Evolutionary conservation across 53 echinoderm and acorn worm species (phyloP).

Genomic region (Arbacia lixula): DNA sequence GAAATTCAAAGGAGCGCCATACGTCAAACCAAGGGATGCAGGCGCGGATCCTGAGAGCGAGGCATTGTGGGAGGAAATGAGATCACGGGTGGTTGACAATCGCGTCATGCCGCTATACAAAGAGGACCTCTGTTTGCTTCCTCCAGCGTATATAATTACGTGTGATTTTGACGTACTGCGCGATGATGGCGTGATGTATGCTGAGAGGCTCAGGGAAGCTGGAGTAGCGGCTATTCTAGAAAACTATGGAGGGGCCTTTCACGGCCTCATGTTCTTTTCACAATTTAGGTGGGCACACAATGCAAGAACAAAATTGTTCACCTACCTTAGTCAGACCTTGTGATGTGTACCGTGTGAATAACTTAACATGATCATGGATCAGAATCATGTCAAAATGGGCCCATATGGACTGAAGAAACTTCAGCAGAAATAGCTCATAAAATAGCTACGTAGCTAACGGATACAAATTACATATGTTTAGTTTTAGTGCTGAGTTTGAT

Average conservation of each 20-base stretch:
- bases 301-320: conserved; percentile 29
- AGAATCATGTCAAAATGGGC: too few species aligned
- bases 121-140: conserved; percentile 62
- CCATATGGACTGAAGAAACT: too few species aligned
- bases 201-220: conserved; percentile 73
- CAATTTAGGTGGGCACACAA: conserved; percentile 41
- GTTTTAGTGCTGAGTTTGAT: too few species aligned
- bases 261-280: conserved; percentile 54
- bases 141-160: conserved; percentile 77
- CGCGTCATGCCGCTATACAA: conserved; percentile 42
- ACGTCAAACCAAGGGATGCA: neutral
- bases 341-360: too few species aligned
- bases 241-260: conserved; percentile 60
- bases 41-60: conserved; percentile 17
- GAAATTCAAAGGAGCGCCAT: conserved; percentile 18
- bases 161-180: conserved; percentile 77
- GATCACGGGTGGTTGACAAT: conserved; percentile 26
- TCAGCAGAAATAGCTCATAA: too few species aligned
- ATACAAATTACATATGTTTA: too few species aligned
- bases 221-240: conserved; percentile 66
- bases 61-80: conserved; percentile 46
- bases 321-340: conserved; percentile 20
- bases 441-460: too few species aligned
- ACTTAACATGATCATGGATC: too few species aligned
- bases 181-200: conserved; percentile 93